Conservation (phyloP, 2,797 vertebrate species). For the Sciaenops ocellatus region DNA sequence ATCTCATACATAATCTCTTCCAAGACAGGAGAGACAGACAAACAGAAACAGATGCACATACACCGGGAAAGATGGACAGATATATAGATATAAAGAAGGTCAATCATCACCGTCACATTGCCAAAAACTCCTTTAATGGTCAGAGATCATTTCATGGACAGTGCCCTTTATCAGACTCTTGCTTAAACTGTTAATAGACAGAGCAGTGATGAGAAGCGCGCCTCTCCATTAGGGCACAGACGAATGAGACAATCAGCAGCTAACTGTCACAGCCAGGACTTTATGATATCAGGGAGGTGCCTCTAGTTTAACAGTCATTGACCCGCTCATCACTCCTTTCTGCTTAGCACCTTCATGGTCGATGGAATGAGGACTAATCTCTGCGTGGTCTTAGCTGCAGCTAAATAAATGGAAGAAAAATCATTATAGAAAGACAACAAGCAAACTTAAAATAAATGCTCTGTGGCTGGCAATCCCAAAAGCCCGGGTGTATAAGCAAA, state of each 20-base stretch:
- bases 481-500: not conserved
- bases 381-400: slow-evolving; percentile 8
- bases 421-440: not conserved
- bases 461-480: not conserved
- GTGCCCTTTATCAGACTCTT: slow-evolving; percentile 30
- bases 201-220: slow-evolving; percentile 29
- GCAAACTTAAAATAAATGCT: slow-evolving; percentile 3
- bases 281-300: slow-evolving; percentile 54
- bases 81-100: not conserved
- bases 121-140: slow-evolving; percentile 19
- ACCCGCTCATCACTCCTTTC: slow-evolving; percentile 42
- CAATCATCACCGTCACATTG: not conserved
- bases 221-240: slow-evolving; percentile 11
- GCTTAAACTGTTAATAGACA: slow-evolving; percentile 36
- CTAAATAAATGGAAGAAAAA: slow-evolving; percentile 7
- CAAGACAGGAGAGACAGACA: not conserved
- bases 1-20: slow-evolving; percentile 9
- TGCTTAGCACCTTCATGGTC: slow-evolving; percentile 24
- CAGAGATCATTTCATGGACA: slow-evolving; percentile 30
- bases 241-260: slow-evolving; percentile 61
- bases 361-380: slow-evolving; percentile 18
- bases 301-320: slow-evolving; percentile 57
- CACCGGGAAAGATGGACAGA: not conserved
- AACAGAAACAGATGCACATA: not conserved
- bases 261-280: slow-evolving; percentile 41